Conservation (phyloP, 2,797 vertebrate species). For the Takifugu rubripes region DNA sequence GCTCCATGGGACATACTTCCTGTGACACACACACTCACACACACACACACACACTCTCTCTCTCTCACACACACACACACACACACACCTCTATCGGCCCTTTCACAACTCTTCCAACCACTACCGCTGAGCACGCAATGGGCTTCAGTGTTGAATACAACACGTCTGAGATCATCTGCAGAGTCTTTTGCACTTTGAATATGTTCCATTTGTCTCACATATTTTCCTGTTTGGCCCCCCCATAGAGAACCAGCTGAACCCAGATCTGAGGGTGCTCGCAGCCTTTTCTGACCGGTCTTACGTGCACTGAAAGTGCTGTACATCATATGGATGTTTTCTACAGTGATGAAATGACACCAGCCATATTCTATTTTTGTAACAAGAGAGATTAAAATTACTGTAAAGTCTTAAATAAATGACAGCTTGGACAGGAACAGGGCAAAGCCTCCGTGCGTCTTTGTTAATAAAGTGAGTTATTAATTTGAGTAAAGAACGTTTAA, state of each 20-base stretch:
- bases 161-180: constrained; percentile 63
- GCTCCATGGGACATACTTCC: constrained; percentile 33
- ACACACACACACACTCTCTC: too few relatives aligned
- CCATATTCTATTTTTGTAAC: constrained; percentile 78
- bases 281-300: constrained; percentile 61
- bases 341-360: constrained; percentile 69
- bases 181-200: constrained; percentile 60
- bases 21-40: constrained; percentile 10
- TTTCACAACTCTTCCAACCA: constrained; percentile 44
- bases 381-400: constrained; percentile 73
- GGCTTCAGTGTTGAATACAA: constrained; percentile 52
- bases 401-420: constrained; percentile 81
- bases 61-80: not conserved
- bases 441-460: too few relatives aligned
- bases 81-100: constrained; percentile 34
- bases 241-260: constrained; percentile 33
- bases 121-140: constrained; percentile 49
- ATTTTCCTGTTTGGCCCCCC: constrained; percentile 50
- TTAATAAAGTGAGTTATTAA: too few relatives aligned
- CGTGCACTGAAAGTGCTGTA: constrained; percentile 73
- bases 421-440: constrained; percentile 69
- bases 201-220: constrained; percentile 59
- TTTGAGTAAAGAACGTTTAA: too few relatives aligned
- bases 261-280: constrained; percentile 64
- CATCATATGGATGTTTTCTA: constrained; percentile 78